Percentiles rank a stretch among this genome's conserved stretches.
phyloP scores from a whole-genome alignment of 2,797 vertebrate genomes.

The Neomorphus geoffroyi region DNA sequence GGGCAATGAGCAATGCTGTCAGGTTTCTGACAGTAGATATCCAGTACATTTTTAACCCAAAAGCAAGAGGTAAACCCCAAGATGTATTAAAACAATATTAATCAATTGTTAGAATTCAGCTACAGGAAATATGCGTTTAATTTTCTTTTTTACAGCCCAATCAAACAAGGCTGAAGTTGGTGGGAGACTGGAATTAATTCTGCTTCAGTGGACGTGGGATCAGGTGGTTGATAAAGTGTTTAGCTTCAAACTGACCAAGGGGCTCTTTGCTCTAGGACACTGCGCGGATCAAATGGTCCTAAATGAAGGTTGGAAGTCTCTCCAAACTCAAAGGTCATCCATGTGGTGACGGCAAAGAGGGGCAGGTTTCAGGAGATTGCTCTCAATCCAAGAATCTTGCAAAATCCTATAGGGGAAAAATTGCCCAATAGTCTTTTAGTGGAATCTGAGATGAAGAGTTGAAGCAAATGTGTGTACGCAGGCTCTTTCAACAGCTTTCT shows the following conservation, averaged over 20 bases:
- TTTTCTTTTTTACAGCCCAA: background rate
- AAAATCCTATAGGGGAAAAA: background rate
- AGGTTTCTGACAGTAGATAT: background rate
- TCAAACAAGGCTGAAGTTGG: background rate
- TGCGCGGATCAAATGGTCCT: background rate
- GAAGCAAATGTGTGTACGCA: fast-evolving
- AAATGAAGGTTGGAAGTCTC: background rate
- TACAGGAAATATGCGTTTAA: background rate
- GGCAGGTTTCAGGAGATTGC: background rate
- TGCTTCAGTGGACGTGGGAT: background rate
- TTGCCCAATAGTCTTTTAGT: fast-evolving
- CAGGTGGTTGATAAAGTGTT: background rate
- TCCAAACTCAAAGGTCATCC: fast-evolving
- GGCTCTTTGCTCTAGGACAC: background rate
- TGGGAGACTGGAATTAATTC: background rate
- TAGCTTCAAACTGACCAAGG: background rate
- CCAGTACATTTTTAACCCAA: background rate
- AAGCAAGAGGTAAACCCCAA: background rate
- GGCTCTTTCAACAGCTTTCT: background rate
- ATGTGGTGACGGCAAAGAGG: background rate
- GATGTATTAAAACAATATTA: background rate
- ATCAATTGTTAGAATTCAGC: background rate
- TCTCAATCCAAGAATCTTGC: background rate
- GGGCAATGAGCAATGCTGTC: fast-evolving
- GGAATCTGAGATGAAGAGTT: background rate